These are phyloP conservation scores for Lithophane leautieri DNA, from an alignment of 2,888 invertebrate species.

Conservation along the genomic window DNA sequence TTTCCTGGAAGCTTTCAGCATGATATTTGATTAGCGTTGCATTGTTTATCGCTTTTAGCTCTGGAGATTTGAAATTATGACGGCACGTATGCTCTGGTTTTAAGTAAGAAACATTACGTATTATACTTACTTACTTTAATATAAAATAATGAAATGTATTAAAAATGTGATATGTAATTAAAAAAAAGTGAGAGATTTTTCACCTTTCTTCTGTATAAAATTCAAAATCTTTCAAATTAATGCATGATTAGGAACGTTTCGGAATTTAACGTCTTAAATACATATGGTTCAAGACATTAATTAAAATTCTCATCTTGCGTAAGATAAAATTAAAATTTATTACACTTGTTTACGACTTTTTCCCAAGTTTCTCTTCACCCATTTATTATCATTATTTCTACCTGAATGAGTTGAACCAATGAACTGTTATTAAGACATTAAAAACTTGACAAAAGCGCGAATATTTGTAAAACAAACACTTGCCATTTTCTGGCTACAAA, in stretches of 20 bases:
- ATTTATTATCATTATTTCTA: slow-evolving; percentile 46
- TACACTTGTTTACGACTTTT: slow-evolving; percentile 44
- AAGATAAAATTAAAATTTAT: slow-evolving; percentile 40
- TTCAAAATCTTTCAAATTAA: slow-evolving; percentile 1
- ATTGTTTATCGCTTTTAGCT: slow-evolving; percentile 1
- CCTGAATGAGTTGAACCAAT: slow-evolving; percentile 44
- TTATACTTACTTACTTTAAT: background rate
- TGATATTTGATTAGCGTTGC: slow-evolving; percentile 10
- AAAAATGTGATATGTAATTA: too few relatives aligned
- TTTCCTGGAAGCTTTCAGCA: slow-evolving; percentile 6
- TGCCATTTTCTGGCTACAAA: background rate
- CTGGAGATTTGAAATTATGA: background rate
- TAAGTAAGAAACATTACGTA: background rate
- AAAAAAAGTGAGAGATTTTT: background rate
- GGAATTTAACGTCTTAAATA: background rate
- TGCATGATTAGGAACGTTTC: background rate
- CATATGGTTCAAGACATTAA: slow-evolving; percentile 28
- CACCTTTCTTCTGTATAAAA: background rate
- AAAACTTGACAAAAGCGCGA: slow-evolving; percentile 13
- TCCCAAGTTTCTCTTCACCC: slow-evolving; percentile 39
- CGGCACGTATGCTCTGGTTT: background rate
- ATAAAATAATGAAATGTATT: too few relatives aligned
- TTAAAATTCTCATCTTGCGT: slow-evolving; percentile 11
- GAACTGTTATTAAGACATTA: slow-evolving; percentile 30
- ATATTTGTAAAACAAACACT: slow-evolving; percentile 13